These are phyloP conservation scores for Pseudeuparius sepicola DNA, from an alignment of 2,888 invertebrate genomes.

Conservation along the genomic window DNA sequence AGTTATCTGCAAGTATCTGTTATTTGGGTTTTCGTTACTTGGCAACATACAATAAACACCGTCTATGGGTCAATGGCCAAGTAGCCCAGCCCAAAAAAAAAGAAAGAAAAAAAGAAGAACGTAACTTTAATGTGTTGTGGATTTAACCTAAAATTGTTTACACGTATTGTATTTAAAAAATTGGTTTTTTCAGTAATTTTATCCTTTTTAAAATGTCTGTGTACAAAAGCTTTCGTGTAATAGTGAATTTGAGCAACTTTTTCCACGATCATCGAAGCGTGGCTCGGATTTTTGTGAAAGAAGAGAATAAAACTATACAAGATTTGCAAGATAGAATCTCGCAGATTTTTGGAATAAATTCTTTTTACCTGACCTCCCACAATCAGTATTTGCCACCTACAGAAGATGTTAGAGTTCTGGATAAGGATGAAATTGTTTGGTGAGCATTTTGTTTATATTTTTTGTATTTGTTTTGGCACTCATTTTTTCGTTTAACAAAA, in stretches of 20 bases:
- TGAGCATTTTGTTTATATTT: constrained; percentile 7
- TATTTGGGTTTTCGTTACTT: too few species aligned
- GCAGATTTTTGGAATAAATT: constrained; percentile 9
- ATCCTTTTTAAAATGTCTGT: constrained; percentile 9
- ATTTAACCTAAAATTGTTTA: constrained; percentile 1
- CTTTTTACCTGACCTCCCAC: constrained; percentile 8
- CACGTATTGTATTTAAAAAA: background rate
- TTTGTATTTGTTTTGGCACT: background rate
- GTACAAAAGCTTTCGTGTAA: constrained; percentile 10
- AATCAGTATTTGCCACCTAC: constrained; percentile 11
- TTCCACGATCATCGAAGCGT: constrained; percentile 14
- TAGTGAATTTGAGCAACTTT: constrained; percentile 13
- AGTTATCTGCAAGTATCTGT: too few species aligned
- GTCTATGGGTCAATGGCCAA: too few species aligned
- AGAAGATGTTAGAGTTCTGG: constrained; percentile 13
- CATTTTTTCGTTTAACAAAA: constrained; percentile 6
- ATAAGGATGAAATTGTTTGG: constrained; percentile 11
- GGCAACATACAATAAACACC: too few species aligned
- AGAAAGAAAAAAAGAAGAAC: too few species aligned
- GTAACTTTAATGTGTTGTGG: too few species aligned
- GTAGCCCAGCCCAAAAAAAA: too few species aligned
- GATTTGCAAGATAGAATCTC: constrained; percentile 13
- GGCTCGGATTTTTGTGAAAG: constrained; percentile 14
- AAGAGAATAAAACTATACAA: constrained; percentile 6
- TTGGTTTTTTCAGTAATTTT: background rate